Evolutionary conservation across 2,113 vertebrate genomes (phyloP).

Genomic region (Gulo gulo): DNA sequence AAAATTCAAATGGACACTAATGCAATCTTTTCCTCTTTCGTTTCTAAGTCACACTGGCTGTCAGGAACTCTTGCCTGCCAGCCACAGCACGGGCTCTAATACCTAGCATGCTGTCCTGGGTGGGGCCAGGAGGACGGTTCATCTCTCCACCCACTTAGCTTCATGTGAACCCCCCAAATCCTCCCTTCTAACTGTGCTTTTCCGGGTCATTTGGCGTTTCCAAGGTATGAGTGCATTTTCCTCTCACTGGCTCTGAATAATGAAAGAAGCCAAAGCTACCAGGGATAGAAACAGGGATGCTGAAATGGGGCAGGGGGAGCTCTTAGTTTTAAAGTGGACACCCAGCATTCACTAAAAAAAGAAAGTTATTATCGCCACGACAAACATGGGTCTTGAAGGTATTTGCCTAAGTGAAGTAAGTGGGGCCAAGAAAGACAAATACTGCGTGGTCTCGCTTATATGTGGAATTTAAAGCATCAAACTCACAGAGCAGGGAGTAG

Average conservation of each 20-base stretch:
- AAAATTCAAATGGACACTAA: neutral
- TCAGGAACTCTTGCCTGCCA: neutral
- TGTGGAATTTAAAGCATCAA: neutral
- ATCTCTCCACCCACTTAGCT: neutral
- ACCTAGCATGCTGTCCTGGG: rapidly evolving
- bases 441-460: neutral
- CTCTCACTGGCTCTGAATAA: neutral
- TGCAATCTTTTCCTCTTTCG: neutral
- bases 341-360: neutral
- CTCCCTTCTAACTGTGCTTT: neutral
- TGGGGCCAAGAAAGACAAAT: neutral
- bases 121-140: rapidly evolving
- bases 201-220: neutral
- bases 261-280: neutral
- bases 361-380: neutral
- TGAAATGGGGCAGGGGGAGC: neutral
- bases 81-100: neutral
- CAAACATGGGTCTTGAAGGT: neutral
- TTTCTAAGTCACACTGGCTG: neutral
- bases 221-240: neutral
- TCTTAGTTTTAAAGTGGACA: neutral
- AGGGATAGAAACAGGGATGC: neutral
- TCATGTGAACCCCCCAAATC: neutral
- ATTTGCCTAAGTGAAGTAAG: neutral
- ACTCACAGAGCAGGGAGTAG: neutral